phyloP scores from a whole-genome alignment of 92 coral and sea anemone genomes.

The Zoanthus sansibaricus region DNA sequence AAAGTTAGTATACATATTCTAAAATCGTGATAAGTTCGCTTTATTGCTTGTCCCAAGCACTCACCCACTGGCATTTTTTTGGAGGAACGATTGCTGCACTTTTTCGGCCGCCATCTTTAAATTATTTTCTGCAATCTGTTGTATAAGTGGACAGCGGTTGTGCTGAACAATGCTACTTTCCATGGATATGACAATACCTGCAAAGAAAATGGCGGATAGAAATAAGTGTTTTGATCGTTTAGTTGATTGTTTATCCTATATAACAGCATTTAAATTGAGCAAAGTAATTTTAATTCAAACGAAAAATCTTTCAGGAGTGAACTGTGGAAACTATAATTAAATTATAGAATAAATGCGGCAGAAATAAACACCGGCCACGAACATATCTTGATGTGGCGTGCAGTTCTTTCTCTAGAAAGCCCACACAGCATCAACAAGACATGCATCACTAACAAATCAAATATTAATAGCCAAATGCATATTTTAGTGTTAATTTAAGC shows the following conservation, averaged over 20 bases:
- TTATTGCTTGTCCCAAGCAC: slow-evolving; percentile 3
- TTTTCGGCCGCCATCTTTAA: slow-evolving; percentile 12
- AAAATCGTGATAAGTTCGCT: not conserved
- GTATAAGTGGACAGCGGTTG: slow-evolving; percentile 13
- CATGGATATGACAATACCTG: slow-evolving; percentile 15
- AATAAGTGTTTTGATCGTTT: slow-evolving; percentile 8
- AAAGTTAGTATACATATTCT: not conserved
- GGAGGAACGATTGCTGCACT: slow-evolving; percentile 8
- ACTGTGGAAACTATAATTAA: not conserved
- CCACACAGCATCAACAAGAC: not conserved
- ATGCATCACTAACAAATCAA: not conserved
- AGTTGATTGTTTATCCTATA: not conserved
- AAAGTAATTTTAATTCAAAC: not conserved
- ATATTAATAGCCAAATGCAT: not conserved
- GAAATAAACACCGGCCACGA: not conserved
- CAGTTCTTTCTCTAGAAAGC: not conserved
- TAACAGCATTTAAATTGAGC: not conserved
- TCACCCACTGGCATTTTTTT: not conserved
- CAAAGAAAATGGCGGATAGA: slow-evolving; percentile 29
- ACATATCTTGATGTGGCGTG: slow-evolving; percentile 2
- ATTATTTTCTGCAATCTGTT: not conserved
- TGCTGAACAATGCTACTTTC: slow-evolving; percentile 5
- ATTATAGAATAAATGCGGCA: not conserved
- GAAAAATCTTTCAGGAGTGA: not conserved
- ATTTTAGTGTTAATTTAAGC: not conserved